A percentile compares a stretch with the other conserved stretches of the same genome.
phyloP scores from a whole-genome alignment of 2,888 invertebrate species.

The Coenonympha arcania region DNA sequence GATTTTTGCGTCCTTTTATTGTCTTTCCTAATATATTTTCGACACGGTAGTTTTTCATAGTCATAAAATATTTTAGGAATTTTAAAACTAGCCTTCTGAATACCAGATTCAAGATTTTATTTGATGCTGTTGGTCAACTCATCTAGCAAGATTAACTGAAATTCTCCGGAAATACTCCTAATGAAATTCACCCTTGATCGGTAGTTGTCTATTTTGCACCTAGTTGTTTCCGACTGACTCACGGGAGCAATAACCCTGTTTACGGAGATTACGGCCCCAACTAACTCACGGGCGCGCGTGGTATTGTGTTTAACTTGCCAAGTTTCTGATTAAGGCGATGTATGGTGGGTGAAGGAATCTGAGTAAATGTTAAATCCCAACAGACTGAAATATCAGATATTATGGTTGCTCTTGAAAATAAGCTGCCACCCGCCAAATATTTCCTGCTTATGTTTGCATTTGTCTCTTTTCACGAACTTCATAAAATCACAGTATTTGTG shows the following conservation, averaged over 20 bases:
- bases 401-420: no score
- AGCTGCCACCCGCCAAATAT: no score
- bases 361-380: neutral
- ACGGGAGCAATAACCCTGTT: slow-evolving; percentile 22
- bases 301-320: slow-evolving; percentile 13
- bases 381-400: neutral
- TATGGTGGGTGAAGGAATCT: slow-evolving; percentile 5
- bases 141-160: neutral
- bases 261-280: slow-evolving; percentile 10
- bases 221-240: slow-evolving; percentile 13
- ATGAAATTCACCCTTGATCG: neutral
- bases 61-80: no score
- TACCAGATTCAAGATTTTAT: no score
- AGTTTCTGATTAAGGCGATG: slow-evolving; percentile 15
- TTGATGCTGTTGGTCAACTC: no score
- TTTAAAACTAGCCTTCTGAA: no score
- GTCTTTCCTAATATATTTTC: no score
- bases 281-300: slow-evolving; percentile 11
- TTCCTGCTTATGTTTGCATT: no score
- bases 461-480: no score
- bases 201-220: slow-evolving; percentile 1
- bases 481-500: no score
- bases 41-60: no score
- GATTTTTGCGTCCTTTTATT: no score
- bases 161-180: neutral